These are phyloP conservation scores for Hydrolagus affinis DNA, from an alignment of 2,113 vertebrate genomes.

Conservation along the genomic window DNA sequence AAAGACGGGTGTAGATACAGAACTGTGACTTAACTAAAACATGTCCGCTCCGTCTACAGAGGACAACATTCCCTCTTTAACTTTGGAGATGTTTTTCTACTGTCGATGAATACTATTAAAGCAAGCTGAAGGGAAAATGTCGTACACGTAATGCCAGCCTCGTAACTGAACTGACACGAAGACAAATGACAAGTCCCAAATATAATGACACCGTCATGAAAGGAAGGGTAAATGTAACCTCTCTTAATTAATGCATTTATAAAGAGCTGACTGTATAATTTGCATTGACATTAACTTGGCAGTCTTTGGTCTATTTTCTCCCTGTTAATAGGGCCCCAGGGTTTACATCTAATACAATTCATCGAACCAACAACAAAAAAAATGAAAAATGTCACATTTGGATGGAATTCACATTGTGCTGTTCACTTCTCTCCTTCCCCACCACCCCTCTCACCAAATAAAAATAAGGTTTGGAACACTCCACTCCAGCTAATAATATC, in stretches of 20 bases:
- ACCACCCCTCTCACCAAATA: no score
- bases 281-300: constrained; percentile 14
- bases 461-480: no score
- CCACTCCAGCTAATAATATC: neutral
- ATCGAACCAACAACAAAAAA: neutral
- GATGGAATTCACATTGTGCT: constrained; percentile 1
- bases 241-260: constrained; percentile 22
- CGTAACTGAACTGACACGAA: neutral
- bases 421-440: neutral
- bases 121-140: neutral
- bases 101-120: neutral
- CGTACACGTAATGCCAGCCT: neutral
- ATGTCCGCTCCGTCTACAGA: no score
- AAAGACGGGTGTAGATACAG: no score
- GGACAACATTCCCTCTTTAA: no score
- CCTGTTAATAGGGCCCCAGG: constrained; percentile 23
- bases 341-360: constrained; percentile 13
- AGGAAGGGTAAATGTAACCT: constrained; percentile 25
- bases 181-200: constrained; percentile 11
- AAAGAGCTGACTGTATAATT: constrained; percentile 16
- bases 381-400: no score
- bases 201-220: constrained; percentile 19
- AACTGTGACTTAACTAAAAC: no score
- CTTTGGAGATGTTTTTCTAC: neutral
- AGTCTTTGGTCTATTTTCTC: constrained; percentile 24